Evolutionary conservation across 2,888 invertebrate species (phyloP).

Genomic region (Didymodactylos carnosus): DNA sequence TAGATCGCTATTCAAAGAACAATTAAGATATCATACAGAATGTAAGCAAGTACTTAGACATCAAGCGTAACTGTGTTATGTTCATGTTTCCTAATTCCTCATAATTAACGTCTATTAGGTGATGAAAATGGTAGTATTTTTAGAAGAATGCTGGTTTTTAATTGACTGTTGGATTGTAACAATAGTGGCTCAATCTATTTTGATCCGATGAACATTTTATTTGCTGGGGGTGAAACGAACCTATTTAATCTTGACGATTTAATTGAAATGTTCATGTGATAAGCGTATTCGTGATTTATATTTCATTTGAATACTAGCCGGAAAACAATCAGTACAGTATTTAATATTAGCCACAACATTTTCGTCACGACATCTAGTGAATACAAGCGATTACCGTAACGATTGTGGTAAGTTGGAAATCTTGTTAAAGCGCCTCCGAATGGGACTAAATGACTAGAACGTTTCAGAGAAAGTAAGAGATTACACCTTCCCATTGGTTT

Average conservation of each 20-base stretch:
- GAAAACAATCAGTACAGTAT: conserved; percentile 60
- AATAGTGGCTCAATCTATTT: not conserved
- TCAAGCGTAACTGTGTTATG: no score
- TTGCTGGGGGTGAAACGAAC: conserved; percentile 56
- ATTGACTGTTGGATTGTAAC: not conserved
- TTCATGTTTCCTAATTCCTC: no score
- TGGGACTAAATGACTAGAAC: no score
- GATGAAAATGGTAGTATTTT: no score
- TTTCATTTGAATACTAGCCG: conserved; percentile 53
- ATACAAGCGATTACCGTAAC: not conserved
- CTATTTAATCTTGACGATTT: conserved; percentile 73
- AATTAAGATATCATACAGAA: not conserved
- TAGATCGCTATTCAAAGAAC: not conserved
- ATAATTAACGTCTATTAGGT: no score
- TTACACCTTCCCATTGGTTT: no score
- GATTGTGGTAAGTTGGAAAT: no score
- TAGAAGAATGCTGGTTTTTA: no score
- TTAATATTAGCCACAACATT: conserved; percentile 52
- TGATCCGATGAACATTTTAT: conserved; percentile 15
- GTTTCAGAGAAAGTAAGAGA: no score
- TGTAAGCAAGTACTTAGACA: no score
- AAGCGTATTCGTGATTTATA: conserved; percentile 62
- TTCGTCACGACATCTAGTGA: conserved; percentile 28
- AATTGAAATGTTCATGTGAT: conserved; percentile 49
- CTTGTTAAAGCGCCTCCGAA: no score